Percentiles rank a stretch among this genome's conserved stretches.
These are phyloP conservation scores for Azorinus chamasolen DNA, from an alignment of 2,888 invertebrate genomes.

Conservation along the genomic window DNA sequence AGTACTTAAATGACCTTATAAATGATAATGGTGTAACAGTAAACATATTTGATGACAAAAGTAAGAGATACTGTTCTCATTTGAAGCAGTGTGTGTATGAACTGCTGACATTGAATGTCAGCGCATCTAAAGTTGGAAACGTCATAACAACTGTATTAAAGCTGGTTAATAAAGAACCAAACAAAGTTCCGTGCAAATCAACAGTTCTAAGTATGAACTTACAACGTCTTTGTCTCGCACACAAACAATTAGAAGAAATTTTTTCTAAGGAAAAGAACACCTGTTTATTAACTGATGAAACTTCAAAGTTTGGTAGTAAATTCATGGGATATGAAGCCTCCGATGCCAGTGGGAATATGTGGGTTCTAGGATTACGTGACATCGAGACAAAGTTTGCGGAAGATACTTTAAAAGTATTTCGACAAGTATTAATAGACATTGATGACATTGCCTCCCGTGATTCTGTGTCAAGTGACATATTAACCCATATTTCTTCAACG, in stretches of 20 bases:
- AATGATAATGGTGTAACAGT: constrained; percentile 13
- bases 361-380: constrained; percentile 41
- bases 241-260: constrained; percentile 42
- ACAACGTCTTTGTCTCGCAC: constrained; percentile 37
- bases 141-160: constrained; percentile 33
- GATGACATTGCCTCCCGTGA: constrained; percentile 17
- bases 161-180: constrained; percentile 24
- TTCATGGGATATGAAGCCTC: constrained; percentile 49
- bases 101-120: constrained; percentile 26
- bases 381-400: constrained; percentile 46
- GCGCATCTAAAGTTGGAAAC: constrained; percentile 38
- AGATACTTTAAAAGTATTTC: constrained; percentile 28
- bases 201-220: constrained; percentile 55
- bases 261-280: constrained; percentile 40
- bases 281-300: constrained; percentile 47
- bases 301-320: constrained; percentile 37
- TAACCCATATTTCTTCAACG: constrained; percentile 33
- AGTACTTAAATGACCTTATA: constrained; percentile 15
- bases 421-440: constrained; percentile 39
- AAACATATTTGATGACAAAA: constrained; percentile 26
- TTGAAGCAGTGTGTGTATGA: constrained; percentile 44
- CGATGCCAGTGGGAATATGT: constrained; percentile 28
- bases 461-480: constrained; percentile 30
- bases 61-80: constrained; percentile 17
- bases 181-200: constrained; percentile 34